phyloP scores from a whole-genome alignment of 2,113 vertebrate species.

The Ceyx margarethae region DNA sequence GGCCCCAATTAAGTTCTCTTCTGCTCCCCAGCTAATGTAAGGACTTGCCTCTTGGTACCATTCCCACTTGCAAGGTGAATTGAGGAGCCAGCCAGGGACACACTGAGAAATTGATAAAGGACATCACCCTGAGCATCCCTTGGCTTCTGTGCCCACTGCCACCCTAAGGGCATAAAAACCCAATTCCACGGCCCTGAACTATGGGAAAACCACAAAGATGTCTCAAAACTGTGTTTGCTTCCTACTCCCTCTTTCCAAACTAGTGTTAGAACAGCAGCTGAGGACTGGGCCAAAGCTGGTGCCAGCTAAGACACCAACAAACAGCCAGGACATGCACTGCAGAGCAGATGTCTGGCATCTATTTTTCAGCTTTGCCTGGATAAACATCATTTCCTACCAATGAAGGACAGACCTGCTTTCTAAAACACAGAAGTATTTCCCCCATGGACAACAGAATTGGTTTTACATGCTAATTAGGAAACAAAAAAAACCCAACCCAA shows the following conservation, averaged over 20 bases:
- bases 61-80: not conserved
- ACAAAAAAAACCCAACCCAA: not conserved
- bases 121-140: accelerated
- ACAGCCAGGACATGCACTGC: not conserved
- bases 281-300: not conserved
- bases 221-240: not conserved
- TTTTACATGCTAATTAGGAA: not conserved
- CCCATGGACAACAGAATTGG: not conserved
- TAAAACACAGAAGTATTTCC: not conserved
- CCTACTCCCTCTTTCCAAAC: not conserved
- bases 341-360: not conserved
- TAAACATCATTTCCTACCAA: not conserved
- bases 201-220: not conserved
- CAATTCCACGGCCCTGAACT: not conserved
- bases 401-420: not conserved
- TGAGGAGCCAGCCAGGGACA: not conserved
- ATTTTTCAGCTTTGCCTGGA: not conserved
- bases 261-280: not conserved
- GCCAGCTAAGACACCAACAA: not conserved
- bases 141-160: not conserved
- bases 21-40: not conserved
- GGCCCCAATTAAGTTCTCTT: not conserved
- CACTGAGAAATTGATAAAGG: accelerated
- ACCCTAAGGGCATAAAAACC: not conserved
- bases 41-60: not conserved